A percentile compares a stretch with the other conserved stretches of the same genome.
Evolutionary conservation across 2,113 vertebrate genomes (phyloP).

Genomic region (Zapornia atra): DNA sequence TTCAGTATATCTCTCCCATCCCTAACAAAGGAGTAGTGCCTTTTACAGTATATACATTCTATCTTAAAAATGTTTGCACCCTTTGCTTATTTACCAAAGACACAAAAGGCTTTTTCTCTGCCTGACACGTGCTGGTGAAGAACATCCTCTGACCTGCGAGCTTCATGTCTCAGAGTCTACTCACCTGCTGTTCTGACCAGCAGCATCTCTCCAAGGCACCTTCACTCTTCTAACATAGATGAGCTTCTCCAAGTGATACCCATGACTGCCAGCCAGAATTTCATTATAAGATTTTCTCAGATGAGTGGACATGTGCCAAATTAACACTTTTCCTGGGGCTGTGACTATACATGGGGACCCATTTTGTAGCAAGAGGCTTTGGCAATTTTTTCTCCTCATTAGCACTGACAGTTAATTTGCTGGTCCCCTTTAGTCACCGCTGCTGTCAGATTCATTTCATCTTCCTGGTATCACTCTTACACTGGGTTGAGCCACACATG

Average conservation of each 20-base stretch:
- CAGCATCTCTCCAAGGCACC: background rate
- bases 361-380: background rate
- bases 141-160: background rate
- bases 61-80: background rate
- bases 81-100: background rate
- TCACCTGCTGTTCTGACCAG: rapidly evolving
- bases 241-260: background rate
- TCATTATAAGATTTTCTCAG: background rate
- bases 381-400: background rate
- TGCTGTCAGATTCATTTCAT: background rate
- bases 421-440: background rate
- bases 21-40: background rate
- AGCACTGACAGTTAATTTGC: background rate
- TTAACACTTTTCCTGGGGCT: background rate
- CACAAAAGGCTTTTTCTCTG: background rate
- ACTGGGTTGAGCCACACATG: background rate
- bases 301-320: background rate
- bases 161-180: rapidly evolving
- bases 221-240: background rate
- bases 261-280: background rate
- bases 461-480: background rate
- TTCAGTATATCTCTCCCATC: background rate
- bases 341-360: background rate
- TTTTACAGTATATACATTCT: background rate
- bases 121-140: background rate